Evolutionary conservation across 2,797 vertebrate genomes (phyloP).

Genomic region (Rhynchotus rufescens): DNA sequence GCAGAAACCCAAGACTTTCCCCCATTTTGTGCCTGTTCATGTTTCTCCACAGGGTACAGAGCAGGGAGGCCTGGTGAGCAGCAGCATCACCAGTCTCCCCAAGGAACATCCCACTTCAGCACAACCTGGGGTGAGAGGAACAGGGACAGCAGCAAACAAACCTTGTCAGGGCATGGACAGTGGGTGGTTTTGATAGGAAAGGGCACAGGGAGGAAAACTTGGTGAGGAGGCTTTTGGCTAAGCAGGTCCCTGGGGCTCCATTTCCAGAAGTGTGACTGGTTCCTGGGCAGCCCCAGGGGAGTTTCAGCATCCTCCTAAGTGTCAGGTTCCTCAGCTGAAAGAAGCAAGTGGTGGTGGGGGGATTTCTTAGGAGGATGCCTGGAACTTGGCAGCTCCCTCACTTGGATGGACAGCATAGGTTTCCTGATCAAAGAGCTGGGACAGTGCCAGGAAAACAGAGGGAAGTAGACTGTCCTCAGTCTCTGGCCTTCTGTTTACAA

Average conservation of each 20-base stretch:
- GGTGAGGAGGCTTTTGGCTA: neutral
- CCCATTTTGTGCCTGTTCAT: too few relatives aligned
- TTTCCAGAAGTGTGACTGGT: neutral
- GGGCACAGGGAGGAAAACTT: neutral
- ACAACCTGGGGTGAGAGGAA: neutral
- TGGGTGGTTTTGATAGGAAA: neutral
- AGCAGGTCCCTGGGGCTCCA: neutral
- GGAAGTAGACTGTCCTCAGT: neutral
- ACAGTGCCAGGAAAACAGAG: neutral
- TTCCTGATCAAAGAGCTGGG: neutral
- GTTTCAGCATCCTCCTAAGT: neutral
- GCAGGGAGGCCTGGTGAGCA: too few relatives aligned
- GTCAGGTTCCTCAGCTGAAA: neutral
- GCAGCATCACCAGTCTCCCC: neutral
- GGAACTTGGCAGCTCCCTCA: neutral
- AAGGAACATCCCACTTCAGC: neutral
- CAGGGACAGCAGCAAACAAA: neutral
- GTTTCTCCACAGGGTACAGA: neutral
- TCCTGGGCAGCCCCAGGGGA: neutral
- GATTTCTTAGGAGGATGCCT: neutral
- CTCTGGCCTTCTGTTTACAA: neutral
- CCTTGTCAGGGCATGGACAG: neutral
- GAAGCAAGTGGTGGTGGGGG: neutral
- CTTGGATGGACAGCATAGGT: neutral
- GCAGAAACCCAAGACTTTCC: neutral